Conservation (phyloP, 1,140 invertebrate genomes). For the Tribolium madens region DNA sequence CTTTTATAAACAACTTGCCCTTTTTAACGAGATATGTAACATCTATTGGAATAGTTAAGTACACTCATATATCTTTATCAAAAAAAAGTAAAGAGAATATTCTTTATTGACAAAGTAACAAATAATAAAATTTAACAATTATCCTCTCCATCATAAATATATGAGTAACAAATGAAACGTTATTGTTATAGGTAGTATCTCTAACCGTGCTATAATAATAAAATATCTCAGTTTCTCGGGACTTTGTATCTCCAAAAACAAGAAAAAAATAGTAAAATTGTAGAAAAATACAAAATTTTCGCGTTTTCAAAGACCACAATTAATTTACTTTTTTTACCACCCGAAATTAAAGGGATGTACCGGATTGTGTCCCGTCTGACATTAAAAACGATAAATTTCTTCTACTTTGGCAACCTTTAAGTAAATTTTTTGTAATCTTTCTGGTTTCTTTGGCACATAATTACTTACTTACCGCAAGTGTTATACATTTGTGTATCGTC, state of each 20-base stretch:
- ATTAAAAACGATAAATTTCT: conserved; percentile 22
- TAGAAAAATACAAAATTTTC: conserved; percentile 49
- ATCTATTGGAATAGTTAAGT: conserved; percentile 52
- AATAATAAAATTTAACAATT: conserved; percentile 32
- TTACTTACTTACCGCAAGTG: conserved; percentile 5
- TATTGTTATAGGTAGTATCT: conserved; percentile 49
- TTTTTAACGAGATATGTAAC: conserved; percentile 58
- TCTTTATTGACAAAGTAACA: conserved; percentile 18
- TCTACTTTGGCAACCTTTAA: conserved; percentile 22
- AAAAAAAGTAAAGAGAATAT: conserved; percentile 46
- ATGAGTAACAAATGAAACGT: conserved; percentile 46
- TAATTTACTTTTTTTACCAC: conserved; percentile 25
- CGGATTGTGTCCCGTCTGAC: conserved; percentile 4
- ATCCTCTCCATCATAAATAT: conserved; percentile 17
- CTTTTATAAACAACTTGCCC: conserved; percentile 27
- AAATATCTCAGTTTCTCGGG: conserved; percentile 16
- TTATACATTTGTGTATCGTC: conserved; percentile 19
- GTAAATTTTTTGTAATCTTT: conserved; percentile 25
- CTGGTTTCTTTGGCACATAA: conserved; percentile 13
- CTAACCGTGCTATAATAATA: conserved; percentile 53
- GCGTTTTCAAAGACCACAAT: conserved; percentile 19
- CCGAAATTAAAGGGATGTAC: conserved; percentile 20
- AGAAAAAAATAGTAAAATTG: conserved; percentile 25
- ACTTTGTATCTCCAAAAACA: conserved; percentile 5
- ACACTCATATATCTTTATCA: conserved; percentile 47